These are phyloP conservation scores for Gallinago media DNA, from an alignment of 2,113 vertebrate genomes.

Conservation along the genomic window DNA sequence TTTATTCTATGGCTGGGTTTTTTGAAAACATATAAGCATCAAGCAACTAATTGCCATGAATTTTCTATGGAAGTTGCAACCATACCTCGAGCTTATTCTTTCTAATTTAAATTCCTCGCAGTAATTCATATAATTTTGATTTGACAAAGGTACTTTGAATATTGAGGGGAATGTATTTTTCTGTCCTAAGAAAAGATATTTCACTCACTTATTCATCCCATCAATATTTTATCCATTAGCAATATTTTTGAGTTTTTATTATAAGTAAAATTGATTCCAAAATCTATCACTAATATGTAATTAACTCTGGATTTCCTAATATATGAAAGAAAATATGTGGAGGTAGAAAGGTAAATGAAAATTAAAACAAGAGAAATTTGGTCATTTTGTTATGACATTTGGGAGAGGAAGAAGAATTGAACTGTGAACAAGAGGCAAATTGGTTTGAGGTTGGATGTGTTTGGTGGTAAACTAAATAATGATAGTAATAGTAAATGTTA, in stretches of 20 bases:
- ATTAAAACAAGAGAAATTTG: background rate
- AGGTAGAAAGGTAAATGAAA: background rate
- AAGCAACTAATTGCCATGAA: background rate
- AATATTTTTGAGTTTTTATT: background rate
- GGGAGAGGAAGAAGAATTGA: background rate
- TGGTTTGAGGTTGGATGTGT: background rate
- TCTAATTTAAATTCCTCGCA: background rate
- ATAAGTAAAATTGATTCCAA: background rate
- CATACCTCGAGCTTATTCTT: background rate
- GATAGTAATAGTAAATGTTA: accelerated
- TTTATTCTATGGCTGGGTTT: background rate
- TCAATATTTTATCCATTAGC: background rate
- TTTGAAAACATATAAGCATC: background rate
- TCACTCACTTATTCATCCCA: background rate
- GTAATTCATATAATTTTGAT: background rate
- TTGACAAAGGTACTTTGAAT: background rate
- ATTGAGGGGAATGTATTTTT: background rate
- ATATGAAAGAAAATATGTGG: background rate
- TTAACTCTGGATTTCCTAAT: background rate
- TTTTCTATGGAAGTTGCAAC: background rate
- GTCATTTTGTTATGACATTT: background rate
- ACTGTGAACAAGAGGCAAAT: background rate
- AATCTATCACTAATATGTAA: background rate
- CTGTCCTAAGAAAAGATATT: background rate
- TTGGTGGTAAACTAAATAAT: background rate